A percentile compares a stretch with the other conserved stretches of the same genome.
phyloP scores from a whole-genome alignment of 1,140 invertebrate species.

The Papilio machaon region DNA sequence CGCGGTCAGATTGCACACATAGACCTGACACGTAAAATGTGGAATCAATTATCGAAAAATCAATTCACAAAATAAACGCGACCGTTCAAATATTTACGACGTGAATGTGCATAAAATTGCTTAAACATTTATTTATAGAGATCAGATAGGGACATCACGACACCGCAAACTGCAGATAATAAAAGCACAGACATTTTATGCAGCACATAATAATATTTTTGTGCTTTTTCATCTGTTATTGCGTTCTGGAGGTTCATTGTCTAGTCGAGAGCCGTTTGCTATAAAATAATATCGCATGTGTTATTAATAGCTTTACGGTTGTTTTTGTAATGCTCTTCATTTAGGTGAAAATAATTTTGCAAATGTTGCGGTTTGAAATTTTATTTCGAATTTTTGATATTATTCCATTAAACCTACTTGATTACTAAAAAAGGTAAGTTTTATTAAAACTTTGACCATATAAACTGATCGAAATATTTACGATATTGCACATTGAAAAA shows the following conservation, averaged over 20 bases:
- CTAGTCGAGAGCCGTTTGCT: constrained; percentile 51
- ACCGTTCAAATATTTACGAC: constrained; percentile 47
- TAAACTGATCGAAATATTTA: too few species aligned
- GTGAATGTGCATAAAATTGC: constrained; percentile 60
- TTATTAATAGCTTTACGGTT: constrained; percentile 47
- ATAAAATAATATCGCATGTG: constrained; percentile 50
- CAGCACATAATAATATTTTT: constrained; percentile 51
- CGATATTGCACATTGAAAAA: too few species aligned
- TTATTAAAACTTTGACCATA: too few species aligned
- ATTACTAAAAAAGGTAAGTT: neutral
- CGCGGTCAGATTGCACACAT: neutral
- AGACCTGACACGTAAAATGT: constrained; percentile 9
- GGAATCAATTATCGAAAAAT: constrained; percentile 26
- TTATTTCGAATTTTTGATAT: neutral
- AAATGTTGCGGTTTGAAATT: neutral
- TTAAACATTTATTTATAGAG: constrained; percentile 64
- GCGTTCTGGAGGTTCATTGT: constrained; percentile 57
- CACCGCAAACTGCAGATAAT: constrained; percentile 53
- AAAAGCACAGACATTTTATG: constrained; percentile 63
- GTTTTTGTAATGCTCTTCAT: neutral
- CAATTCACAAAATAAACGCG: constrained; percentile 28
- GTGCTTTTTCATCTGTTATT: constrained; percentile 65
- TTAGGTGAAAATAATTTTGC: neutral
- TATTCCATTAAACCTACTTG: neutral
- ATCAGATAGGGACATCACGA: constrained; percentile 58